phyloP scores from a whole-genome alignment of 2,888 invertebrate genomes.

The Nomada flava region DNA sequence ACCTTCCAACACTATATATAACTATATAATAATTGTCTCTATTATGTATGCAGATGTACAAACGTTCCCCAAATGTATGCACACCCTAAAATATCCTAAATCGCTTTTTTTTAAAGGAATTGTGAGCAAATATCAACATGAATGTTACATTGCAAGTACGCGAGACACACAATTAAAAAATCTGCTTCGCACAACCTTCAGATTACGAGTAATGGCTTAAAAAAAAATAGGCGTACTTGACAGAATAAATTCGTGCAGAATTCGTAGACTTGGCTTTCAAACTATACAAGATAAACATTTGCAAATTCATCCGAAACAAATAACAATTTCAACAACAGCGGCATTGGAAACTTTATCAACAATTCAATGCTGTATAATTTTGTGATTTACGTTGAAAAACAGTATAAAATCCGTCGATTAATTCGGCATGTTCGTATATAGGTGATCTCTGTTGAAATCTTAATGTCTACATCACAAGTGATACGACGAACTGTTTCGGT shows the following conservation, averaged over 20 bases:
- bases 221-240: constrained; percentile 45
- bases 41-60: constrained; percentile 17
- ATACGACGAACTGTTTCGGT: constrained; percentile 28
- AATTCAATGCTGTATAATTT: constrained; percentile 27
- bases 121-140: constrained; percentile 30
- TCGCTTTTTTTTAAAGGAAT: not conserved
- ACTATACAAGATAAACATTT: constrained; percentile 24
- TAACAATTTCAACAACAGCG: constrained; percentile 48
- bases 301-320: constrained; percentile 15
- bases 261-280: constrained; percentile 4
- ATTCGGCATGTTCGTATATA: constrained; percentile 20
- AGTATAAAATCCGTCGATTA: not conserved
- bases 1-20: constrained; percentile 5
- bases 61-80: constrained; percentile 5
- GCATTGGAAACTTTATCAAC: constrained; percentile 23
- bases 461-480: constrained; percentile 36
- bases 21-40: constrained; percentile 8
- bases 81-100: not conserved
- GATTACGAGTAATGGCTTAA: constrained; percentile 18
- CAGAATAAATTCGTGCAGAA: constrained; percentile 15
- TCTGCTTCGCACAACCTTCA: constrained; percentile 24
- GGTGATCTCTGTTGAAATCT: constrained; percentile 23
- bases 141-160: constrained; percentile 18
- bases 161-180: constrained; percentile 15
- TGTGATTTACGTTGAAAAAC: constrained; percentile 18